phyloP scores from a whole-genome alignment of 2,113 vertebrate species.

The Pollachius pollachius region DNA sequence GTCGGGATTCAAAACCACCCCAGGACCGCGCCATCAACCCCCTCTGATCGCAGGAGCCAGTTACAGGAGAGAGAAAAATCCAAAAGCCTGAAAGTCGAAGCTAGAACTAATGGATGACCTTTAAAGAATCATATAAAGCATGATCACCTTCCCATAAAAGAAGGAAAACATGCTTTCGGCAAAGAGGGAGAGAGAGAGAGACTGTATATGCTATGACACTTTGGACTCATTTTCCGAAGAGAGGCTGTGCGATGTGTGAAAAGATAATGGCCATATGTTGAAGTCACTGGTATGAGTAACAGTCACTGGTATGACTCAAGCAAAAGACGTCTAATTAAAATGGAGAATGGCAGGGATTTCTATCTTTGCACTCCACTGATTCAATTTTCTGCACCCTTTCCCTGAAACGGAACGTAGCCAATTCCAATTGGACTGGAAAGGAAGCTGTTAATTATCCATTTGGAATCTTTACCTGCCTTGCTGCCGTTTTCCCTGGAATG shows the following conservation, averaged over 20 bases:
- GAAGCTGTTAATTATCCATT: constrained; percentile 71
- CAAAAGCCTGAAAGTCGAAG: constrained; percentile 28
- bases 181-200: constrained; percentile 23
- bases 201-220: constrained; percentile 3
- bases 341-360: constrained; percentile 60
- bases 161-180: constrained; percentile 46
- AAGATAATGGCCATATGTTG: constrained; percentile 66
- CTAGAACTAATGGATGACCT: constrained; percentile 47
- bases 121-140: constrained; percentile 41
- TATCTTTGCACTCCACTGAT: constrained; percentile 62
- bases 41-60: constrained; percentile 14
- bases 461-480: constrained; percentile 58
- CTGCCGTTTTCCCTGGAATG: constrained; percentile 30
- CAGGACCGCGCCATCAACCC: constrained; percentile 8
- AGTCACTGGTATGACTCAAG: constrained; percentile 55
- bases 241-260: constrained; percentile 30
- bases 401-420: constrained; percentile 43
- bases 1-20: constrained; percentile 30
- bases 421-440: constrained; percentile 69
- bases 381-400: constrained; percentile 71
- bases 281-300: constrained; percentile 48
- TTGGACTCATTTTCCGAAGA: constrained; percentile 38
- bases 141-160: constrained; percentile 42
- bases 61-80: constrained; percentile 21
- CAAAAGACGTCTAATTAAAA: constrained; percentile 67